Percentiles rank a stretch among this genome's conserved stretches.
Evolutionary conservation across 2,888 invertebrate genomes (phyloP).

Genomic region (Cenopis cana): DNA sequence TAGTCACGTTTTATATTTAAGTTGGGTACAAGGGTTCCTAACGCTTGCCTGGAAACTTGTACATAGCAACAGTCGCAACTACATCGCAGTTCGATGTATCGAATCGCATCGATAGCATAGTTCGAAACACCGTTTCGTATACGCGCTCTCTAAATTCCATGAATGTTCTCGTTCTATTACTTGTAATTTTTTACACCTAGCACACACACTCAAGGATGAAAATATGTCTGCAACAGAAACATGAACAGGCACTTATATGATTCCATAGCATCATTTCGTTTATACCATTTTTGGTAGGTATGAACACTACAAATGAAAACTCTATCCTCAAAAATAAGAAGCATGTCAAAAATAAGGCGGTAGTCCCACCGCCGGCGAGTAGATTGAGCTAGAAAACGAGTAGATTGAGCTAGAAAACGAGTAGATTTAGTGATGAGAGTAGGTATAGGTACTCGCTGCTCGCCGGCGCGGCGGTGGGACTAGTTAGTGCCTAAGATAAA

Average conservation of each 20-base stretch:
- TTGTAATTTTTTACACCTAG: constrained; percentile 10
- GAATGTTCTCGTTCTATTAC: constrained; percentile 1
- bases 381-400: no score
- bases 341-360: no score
- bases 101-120: constrained; percentile 1
- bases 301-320: no score
- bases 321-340: no score
- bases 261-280: neutral
- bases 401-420: no score
- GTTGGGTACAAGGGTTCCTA: constrained; percentile 9
- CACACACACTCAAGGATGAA: neutral
- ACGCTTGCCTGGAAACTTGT: neutral
- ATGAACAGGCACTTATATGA: no score
- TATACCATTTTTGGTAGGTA: no score
- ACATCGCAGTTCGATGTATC: neutral
- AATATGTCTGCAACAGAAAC: neutral
- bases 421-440: no score
- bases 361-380: no score
- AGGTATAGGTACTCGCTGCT: no score
- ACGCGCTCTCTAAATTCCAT: constrained; percentile 24
- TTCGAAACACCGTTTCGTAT: constrained; percentile 1
- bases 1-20: constrained; percentile 50
- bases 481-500: no score
- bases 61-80: neutral
- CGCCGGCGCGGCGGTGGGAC: no score